These are phyloP conservation scores for Carcinoscorpius rotundicauda DNA, from an alignment of 1,140 invertebrate species.

Conservation along the genomic window DNA sequence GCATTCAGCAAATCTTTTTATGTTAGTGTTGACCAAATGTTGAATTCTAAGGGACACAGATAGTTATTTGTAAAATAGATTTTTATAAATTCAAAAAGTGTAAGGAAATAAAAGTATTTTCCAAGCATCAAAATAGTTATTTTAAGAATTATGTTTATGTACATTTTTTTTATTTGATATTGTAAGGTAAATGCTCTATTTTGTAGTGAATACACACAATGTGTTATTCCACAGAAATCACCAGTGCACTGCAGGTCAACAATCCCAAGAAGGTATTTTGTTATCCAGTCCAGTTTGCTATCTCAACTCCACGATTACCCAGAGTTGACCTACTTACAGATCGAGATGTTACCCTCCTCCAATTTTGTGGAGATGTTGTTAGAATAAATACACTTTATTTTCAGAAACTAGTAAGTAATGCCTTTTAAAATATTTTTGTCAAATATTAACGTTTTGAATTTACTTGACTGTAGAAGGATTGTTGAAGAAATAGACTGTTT, in stretches of 20 bases:
- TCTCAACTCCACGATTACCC: slow-evolving; percentile 69
- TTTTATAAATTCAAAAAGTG: too few species aligned
- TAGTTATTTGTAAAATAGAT: too few species aligned
- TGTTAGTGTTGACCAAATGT: too few species aligned
- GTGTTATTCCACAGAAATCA: slow-evolving; percentile 36
- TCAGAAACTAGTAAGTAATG: slow-evolving; percentile 60
- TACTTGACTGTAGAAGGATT: background rate
- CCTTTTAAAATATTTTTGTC: background rate
- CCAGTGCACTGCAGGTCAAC: slow-evolving; percentile 41
- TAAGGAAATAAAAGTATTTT: too few species aligned
- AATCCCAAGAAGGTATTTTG: slow-evolving; percentile 81
- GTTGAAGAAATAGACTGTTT: background rate
- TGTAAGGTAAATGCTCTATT: too few species aligned
- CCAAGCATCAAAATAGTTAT: too few species aligned
- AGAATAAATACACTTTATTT: slow-evolving; percentile 75
- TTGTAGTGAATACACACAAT: too few species aligned
- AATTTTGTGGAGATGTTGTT: slow-evolving; percentile 74
- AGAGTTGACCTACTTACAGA: slow-evolving; percentile 66
- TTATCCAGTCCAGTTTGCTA: slow-evolving; percentile 81
- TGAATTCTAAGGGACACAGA: too few species aligned
- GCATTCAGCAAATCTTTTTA: too few species aligned
- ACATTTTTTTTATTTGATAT: too few species aligned
- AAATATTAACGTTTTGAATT: background rate
- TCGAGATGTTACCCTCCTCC: slow-evolving; percentile 62
- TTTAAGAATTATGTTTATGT: too few species aligned